Base-by-base conservation (phyloP, 1,140 invertebrate species). In the Chrysomallon squamiferum region DNA sequence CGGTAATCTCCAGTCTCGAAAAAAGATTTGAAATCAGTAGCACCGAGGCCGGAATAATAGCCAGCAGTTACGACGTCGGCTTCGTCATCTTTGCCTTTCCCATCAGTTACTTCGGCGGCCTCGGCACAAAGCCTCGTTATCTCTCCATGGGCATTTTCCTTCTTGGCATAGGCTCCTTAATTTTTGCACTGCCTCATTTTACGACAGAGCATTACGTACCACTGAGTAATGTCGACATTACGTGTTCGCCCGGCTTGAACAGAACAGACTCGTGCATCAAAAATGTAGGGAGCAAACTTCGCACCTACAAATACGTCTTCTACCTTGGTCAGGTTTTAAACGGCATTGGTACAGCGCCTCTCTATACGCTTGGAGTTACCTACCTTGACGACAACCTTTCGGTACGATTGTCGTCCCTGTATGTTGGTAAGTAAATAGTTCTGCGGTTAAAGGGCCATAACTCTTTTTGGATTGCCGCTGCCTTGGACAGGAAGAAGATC, bases 151-250 rank as follows among this genome's bases (percentile, higher is more conserved):
- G 94, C 66, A 91, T 95, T 30, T 90, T 96, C 9, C 91, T 97
- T 68, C 94, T 97, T 72, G 82, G 81, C 0, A 35, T 85, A 1
- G 84, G 95, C 0, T 95, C 94, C 32, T 89, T 98, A 76, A 90
- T 98, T 52, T 98, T 98, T 82, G 92, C 95, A 81, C 88, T 96
- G 57, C 96, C 96, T 5, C 95, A 98, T 85, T 96, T 97, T 79
- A 92, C 92, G n/a, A 69, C 77, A 6, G 74, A 64, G 13, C 9
- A 41, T 4, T 85, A 85, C 60, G 20, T 49, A 6, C 62, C 72
- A 7, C 52, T 67, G 18, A 57, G 52, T 43, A 35, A 32, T n/a
- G 54, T 52, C 15, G 49, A 57, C 57, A 11, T 64, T 30, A 7
- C 70, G 25, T 78, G 74, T 63, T 54, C 49, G 27, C 29, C 35